Base-by-base conservation (phyloP, 2,797 vertebrate genomes). In the Menidia menidia region DNA sequence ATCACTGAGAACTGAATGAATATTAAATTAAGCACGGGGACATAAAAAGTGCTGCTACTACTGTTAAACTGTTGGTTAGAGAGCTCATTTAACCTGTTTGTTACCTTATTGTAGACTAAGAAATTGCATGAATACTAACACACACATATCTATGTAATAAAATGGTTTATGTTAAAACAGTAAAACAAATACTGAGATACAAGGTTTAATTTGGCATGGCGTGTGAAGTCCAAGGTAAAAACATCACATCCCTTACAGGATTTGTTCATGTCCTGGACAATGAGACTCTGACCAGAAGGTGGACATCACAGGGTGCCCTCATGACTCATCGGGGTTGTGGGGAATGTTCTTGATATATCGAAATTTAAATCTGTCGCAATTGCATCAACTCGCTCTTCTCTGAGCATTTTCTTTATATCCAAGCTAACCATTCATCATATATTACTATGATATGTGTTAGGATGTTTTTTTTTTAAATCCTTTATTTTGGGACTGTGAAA, bases 271-370 rank as follows among this genome's bases (percentile, higher is more conserved):
- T 76, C 55, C 60, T 50, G 39, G 68, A 43, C 80, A 79, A 55
- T 48, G 56, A 85, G 62, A 41, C 13, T 64, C 60, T 60, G 67
- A 90, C 76, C 90, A 90, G 88, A 90, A 65, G 86, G 83, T 73
- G 78, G 69, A 85, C 80, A 48, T 58, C 77, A 65, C 86, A 75
- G 80, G 83, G 86, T 80, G 86, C 58, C 75, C 32, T 63, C 2
- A 50, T 87, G 85, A 89, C 81, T 89, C 82, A 89, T 77, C 54
- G 2, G 53, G 71, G 63, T 59, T 59, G 60, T 66, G 43, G 47
- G 64, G 51, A 75, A 75, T 72, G 71, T 65, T 85, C 53, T 68
- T 64, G 51, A 43, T 51, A 62, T 47, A 63, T 43, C 52, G 67
- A 64, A 50, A 18, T 83, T 77, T 71, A 73, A 69, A 86, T 70